Evolutionary conservation across 2,888 invertebrate species (phyloP), one percentile per base, ranked within the genome.

Genomic region (Blastobasis adustella): DNA sequence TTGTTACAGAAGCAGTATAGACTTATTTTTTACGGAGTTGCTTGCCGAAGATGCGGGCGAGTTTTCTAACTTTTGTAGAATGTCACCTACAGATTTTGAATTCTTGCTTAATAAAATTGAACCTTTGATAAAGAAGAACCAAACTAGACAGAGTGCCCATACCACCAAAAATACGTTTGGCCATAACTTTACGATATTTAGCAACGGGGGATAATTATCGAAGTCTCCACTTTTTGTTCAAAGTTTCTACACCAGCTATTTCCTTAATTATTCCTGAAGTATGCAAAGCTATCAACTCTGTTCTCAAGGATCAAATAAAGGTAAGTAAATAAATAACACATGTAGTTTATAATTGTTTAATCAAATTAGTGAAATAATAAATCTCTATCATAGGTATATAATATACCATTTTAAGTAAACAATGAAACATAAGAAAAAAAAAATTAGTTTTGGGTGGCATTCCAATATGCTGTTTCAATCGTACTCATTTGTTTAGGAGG

Each of bases 181-280:
- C 51, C 39, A n/a, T 51, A 10, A 48, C 51, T 41, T 41, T 51
- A 45, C 41, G 45, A 41, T 51, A 45, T 48, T 45, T 48, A 45
- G 47, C 47, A 38, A 47, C 47, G 23, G 47, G 47, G 36, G 47
- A 47, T 41, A 47, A 36, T 36, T 47, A 41, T 10, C 37, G 47
- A 47, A 47, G 47, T n/a, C 36, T 47, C 6, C 47, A 47, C 10
- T 47, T 23, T 47, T 41, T 47, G 36, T 47, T 47, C 47, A 47
- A 47, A 10, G 41, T 40, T 36, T 51, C 47, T 44, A 45, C 43
- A 43, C 47, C 45, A 51, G 38, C 44, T 9, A 51, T 47, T 47
- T 43, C 51, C 6, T 39, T 39, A 23, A 51, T 43, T 44, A 41
- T 51, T 23, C 37, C 36, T 9, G 41, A 47, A 47, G 36, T 36